Conservation (phyloP, 2,797 vertebrate genomes). For the Avahi laniger region DNA sequence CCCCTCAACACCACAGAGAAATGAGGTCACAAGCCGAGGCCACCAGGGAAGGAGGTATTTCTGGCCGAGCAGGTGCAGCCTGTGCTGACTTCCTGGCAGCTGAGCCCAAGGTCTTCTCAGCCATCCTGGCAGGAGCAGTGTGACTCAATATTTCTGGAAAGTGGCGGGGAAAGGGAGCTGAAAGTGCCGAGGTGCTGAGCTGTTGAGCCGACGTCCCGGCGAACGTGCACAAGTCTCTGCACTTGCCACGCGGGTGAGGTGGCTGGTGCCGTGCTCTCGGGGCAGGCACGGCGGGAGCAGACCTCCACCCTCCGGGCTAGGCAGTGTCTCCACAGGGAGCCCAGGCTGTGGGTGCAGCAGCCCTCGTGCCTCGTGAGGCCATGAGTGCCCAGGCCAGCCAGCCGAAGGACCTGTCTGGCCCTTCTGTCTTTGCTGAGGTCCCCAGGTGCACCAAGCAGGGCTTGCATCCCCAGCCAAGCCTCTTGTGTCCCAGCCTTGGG, state of each 20-base stretch:
- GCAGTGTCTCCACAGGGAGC: not conserved
- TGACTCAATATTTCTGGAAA: slow-evolving; percentile 65
- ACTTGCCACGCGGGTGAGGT: not conserved
- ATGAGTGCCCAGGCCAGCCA: not conserved
- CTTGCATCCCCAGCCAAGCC: not conserved
- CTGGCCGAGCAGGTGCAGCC: slow-evolving; percentile 54
- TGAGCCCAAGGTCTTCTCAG: not conserved
- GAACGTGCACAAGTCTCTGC: not conserved
- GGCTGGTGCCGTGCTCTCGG: rapidly evolving
- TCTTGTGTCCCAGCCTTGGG: not conserved
- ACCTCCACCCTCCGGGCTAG: not conserved
- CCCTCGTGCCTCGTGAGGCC: not conserved
- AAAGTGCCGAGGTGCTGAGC: not conserved
- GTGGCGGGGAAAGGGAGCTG: slow-evolving; percentile 19
- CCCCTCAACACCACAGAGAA: not conserved
- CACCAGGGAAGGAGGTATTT: slow-evolving; percentile 43
- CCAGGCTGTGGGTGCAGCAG: no score
- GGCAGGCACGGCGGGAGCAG: not conserved
- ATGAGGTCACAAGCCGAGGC: not conserved
- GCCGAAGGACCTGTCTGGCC: not conserved
- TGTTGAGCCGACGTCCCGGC: not conserved
- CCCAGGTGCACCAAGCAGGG: not conserved
- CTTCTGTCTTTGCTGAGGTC: not conserved
- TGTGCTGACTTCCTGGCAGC: slow-evolving; percentile 52
- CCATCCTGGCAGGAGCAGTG: not conserved